Percentiles rank a stretch among this genome's conserved stretches.
These are phyloP conservation scores for Hemibagrus guttatus DNA, from an alignment of 2,797 vertebrate species.

Conservation along the genomic window DNA sequence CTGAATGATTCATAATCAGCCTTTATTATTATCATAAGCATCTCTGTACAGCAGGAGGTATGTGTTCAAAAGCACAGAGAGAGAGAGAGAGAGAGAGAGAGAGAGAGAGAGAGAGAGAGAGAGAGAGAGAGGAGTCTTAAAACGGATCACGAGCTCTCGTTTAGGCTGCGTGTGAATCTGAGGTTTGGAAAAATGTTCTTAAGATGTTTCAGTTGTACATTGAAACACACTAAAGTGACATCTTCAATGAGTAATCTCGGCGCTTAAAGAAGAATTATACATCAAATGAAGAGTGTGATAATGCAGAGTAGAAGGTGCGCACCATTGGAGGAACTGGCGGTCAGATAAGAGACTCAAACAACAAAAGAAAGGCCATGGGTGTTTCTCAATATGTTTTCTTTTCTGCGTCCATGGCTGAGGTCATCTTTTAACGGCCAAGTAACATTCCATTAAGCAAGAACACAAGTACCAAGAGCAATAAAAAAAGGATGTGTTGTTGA, in stretches of 20 bases:
- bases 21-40: conserved; percentile 49
- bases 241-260: neutral
- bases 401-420: neutral
- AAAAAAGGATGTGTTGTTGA: neutral
- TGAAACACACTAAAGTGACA: neutral
- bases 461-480: neutral
- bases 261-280: neutral
- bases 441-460: conserved; percentile 6
- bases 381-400: neutral
- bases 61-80: conserved; percentile 39
- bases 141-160: conserved; percentile 16
- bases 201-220: neutral
- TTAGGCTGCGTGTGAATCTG: neutral
- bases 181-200: neutral
- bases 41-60: conserved; percentile 50
- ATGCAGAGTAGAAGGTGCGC: neutral
- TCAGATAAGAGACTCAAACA: neutral
- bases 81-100: conserved; percentile 31
- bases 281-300: neutral
- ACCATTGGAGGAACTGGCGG: neutral
- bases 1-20: conserved; percentile 43
- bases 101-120: conserved; percentile 31
- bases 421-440: conserved; percentile 17
- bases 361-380: neutral
- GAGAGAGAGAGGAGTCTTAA: conserved; percentile 29